Evolutionary conservation across 2,113 vertebrate genomes (phyloP), one percentile per base, ranked within the genome.

Genomic region (Canis aureus): DNA sequence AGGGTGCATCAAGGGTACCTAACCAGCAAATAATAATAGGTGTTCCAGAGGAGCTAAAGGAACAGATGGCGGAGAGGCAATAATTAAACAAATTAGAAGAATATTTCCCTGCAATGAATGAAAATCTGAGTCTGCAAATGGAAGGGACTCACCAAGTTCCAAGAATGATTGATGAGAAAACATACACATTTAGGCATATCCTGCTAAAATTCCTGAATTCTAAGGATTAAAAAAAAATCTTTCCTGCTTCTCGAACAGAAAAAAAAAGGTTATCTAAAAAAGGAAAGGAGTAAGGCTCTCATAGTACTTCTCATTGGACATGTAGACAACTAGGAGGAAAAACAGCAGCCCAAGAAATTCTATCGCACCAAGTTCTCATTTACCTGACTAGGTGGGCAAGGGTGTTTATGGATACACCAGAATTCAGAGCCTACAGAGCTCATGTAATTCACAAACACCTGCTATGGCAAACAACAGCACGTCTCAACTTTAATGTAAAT

Each of bases 71-170:
- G 53, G 53, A 90, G 43, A 76, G 11, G 53, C 51, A 87, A 64
- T 94, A 25, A 91, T 92, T 84, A 92, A 96, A 74, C 60, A 94
- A 90, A 91, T 90, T 17, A 80, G 71, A 88, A 89, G 78, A 96
- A 53, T 17, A 76, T 84, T 84, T 96, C 13, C 51, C 57, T 5
- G 25, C 62, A 62, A 76, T 13, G 57, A 91, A 60, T 93, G 59
- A 86, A 86, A 89, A 38, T 79, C 76, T 57, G 64, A 95, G 51
- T 81, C 81, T 96, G 83, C 55, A 62, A 86, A 87, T n/a, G 67
- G 60, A 67, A 73, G 67, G 49, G 43, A n/a, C 69, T 96, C 81
- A 76, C 53, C 35, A 59, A 64, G 57, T 76, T 38, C 89, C 81
- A 85, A 80, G 71, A 90, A 64, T 76, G 62, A 93, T 5, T 59